Percentiles rank a stretch among this genome's conserved stretches.
These are phyloP conservation scores for Dascillus cervinus DNA, from an alignment of 2,888 invertebrate species.

Conservation along the genomic window DNA sequence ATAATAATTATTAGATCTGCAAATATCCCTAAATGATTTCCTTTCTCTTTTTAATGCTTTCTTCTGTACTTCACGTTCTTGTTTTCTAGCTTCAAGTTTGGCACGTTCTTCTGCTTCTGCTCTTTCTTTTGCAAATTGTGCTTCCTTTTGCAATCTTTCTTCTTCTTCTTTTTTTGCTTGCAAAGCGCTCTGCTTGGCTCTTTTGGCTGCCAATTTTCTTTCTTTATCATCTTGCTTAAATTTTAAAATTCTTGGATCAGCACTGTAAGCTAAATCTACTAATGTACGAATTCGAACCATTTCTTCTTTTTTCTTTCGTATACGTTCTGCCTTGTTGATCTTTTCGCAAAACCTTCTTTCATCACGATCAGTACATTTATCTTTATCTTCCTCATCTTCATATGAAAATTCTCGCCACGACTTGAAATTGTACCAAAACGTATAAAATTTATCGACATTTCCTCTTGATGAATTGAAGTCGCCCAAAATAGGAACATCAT, in stretches of 20 bases:
- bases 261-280: slow-evolving; percentile 89
- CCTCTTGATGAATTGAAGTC: slow-evolving; percentile 68
- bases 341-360: slow-evolving; percentile 96
- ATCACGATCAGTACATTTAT: slow-evolving; percentile 93
- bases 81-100: slow-evolving; percentile 70
- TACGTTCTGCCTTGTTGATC: slow-evolving; percentile 88
- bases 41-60: slow-evolving; percentile 81
- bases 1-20: slow-evolving; percentile 78
- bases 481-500: slow-evolving; percentile 74
- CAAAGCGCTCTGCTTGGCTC: slow-evolving; percentile 77
- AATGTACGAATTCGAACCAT: slow-evolving; percentile 83
- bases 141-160: slow-evolving; percentile 66
- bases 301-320: slow-evolving; percentile 95
- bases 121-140: slow-evolving; percentile 65
- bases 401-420: slow-evolving; percentile 99
- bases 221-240: slow-evolving; percentile 94
- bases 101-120: slow-evolving; percentile 77
- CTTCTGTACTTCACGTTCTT: slow-evolving; percentile 79
- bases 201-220: slow-evolving; percentile 78
- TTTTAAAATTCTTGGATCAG: slow-evolving; percentile 86
- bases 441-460: slow-evolving; percentile 89
- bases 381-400: slow-evolving; percentile 97
- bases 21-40: slow-evolving; percentile 69
- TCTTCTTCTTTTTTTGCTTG: slow-evolving; percentile 79
- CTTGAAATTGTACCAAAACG: slow-evolving; percentile 97